Evolutionary conservation across 2,888 invertebrate genomes (phyloP).

Genomic region (Orthosia incerta): DNA sequence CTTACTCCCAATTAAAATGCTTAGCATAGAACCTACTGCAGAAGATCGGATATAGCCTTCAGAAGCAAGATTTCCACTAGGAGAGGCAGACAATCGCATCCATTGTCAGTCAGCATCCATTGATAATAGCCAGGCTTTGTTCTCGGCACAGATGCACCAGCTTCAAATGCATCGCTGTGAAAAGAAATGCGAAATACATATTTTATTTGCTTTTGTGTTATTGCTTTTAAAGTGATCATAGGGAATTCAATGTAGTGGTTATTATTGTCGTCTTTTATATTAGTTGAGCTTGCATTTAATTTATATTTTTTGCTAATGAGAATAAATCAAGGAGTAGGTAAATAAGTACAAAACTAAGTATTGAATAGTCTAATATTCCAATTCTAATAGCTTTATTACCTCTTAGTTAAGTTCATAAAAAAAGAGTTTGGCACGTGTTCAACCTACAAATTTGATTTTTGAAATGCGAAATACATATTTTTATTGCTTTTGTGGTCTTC

Average conservation of each 20-base stretch:
- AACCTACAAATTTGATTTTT: no score
- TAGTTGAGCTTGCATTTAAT: no score
- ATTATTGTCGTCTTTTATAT: neutral
- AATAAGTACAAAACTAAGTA: no score
- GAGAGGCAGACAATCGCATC: conserved; percentile 43
- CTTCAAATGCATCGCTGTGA: conserved; percentile 42
- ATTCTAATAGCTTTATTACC: no score
- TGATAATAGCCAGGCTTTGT: conserved; percentile 47
- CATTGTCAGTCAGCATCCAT: conserved; percentile 51
- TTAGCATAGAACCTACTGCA: neutral
- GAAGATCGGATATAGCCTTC: conserved; percentile 44
- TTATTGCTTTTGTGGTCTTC: no score
- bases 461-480: no score
- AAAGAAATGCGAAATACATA: conserved; percentile 46
- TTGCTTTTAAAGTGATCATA: conserved; percentile 10
- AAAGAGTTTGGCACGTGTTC: no score
- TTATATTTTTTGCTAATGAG: no score
- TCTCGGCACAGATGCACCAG: conserved; percentile 33
- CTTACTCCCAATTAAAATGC: neutral
- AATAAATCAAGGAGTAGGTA: no score
- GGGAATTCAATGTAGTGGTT: neutral
- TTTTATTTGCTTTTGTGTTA: conserved; percentile 32
- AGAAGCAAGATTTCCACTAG: conserved; percentile 54
- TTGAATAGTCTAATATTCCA: no score
- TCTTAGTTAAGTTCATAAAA: no score